A percentile compares a stretch with the other conserved stretches of the same genome.
These are phyloP conservation scores for Euproctis similis DNA, from an alignment of 2,888 invertebrate genomes.

Conservation along the genomic window DNA sequence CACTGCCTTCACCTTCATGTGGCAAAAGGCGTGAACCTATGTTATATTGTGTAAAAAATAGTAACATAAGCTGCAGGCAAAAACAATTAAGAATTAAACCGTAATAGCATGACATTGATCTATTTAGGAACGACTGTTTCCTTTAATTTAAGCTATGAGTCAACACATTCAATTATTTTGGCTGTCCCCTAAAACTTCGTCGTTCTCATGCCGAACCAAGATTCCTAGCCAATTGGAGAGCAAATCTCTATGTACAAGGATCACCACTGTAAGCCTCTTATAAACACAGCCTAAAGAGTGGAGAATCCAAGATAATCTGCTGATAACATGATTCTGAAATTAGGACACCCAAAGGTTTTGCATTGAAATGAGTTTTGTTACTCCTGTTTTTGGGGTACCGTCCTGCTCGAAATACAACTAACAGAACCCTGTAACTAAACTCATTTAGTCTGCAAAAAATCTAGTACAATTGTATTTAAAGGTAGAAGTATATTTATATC, in stretches of 20 bases:
- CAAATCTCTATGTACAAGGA: constrained; percentile 19
- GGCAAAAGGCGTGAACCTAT: too few relatives aligned
- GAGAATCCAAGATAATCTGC: constrained; percentile 61
- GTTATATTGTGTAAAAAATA: too few relatives aligned
- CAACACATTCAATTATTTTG: background rate
- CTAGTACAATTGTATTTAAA: too few relatives aligned
- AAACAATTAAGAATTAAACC: too few relatives aligned
- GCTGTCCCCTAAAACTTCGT: constrained; percentile 4
- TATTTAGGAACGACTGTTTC: too few relatives aligned
- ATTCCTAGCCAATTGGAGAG: constrained; percentile 11
- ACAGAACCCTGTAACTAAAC: too few relatives aligned
- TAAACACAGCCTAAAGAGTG: constrained; percentile 47
- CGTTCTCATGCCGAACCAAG: constrained; percentile 6
- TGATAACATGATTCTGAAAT: constrained; percentile 58
- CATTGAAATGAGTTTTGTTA: constrained; percentile 40
- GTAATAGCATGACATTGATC: too few relatives aligned
- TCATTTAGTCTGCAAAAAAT: too few relatives aligned
- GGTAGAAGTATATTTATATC: too few relatives aligned
- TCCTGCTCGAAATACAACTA: too few relatives aligned
- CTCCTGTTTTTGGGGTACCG: constrained; percentile 2
- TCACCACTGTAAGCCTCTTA: constrained; percentile 49
- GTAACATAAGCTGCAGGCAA: too few relatives aligned
- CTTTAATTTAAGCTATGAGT: background rate
- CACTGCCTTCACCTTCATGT: too few relatives aligned
- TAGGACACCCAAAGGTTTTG: constrained; percentile 48